Conservation (phyloP, 2,113 vertebrate genomes). For the Entomyzon cyanotis region DNA sequence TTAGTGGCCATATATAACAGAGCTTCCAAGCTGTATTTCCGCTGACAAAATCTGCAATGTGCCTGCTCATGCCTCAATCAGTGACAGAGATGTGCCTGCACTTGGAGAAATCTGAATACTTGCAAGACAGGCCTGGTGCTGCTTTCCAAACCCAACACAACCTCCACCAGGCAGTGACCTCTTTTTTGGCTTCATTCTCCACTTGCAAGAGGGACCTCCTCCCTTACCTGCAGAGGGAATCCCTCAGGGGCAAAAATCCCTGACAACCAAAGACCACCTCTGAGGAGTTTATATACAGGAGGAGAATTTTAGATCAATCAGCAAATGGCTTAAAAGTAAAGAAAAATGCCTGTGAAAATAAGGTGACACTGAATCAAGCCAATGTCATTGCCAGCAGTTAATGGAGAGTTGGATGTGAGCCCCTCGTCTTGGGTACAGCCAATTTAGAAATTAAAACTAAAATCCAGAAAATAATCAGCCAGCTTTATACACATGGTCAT, state of each 20-base stretch:
- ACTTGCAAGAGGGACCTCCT: background rate
- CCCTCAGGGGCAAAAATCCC: background rate
- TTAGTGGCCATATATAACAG: background rate
- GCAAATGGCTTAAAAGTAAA: background rate
- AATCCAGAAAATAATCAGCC: background rate
- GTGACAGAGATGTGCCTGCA: background rate
- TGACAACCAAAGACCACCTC: background rate
- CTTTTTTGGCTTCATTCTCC: background rate
- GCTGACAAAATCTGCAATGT: background rate
- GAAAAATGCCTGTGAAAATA: background rate
- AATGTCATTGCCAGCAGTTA: background rate
- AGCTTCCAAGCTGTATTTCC: background rate
- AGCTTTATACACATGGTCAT: background rate
- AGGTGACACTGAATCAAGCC: background rate
- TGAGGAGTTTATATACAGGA: background rate
- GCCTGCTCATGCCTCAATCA: background rate
- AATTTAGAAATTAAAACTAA: background rate
- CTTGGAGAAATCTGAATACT: background rate
- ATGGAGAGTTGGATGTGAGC: background rate
- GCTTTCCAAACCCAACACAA: background rate
- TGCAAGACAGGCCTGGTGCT: background rate
- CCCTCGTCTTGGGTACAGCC: background rate
- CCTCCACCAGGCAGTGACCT: background rate
- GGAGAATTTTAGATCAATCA: background rate
- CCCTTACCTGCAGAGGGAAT: background rate